A percentile compares a stretch with the other conserved stretches of the same genome.
These are phyloP conservation scores for Coccyzus lansbergi DNA, from an alignment of 2,797 vertebrate genomes.

Conservation along the genomic window DNA sequence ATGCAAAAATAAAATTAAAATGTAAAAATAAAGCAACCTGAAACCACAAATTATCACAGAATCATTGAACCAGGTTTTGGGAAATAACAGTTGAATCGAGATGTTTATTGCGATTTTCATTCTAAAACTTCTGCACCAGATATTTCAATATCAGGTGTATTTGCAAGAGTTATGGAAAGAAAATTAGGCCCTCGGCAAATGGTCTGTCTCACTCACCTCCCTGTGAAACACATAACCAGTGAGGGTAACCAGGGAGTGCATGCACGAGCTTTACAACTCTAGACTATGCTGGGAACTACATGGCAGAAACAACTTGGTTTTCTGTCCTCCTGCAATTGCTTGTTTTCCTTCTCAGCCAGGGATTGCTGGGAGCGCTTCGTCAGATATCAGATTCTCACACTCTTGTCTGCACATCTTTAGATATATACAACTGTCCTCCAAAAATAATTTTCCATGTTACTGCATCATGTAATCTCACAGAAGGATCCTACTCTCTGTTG, in stretches of 20 bases:
- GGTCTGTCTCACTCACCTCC: not conserved
- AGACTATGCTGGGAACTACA: not conserved
- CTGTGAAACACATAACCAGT: fast-evolving
- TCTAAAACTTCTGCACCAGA: not conserved
- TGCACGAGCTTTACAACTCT: not conserved
- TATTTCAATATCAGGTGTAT: not conserved
- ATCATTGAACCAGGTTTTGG: not conserved
- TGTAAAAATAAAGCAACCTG: fast-evolving
- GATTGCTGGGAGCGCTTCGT: not conserved
- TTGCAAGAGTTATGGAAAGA: not conserved
- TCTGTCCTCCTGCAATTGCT: not conserved
- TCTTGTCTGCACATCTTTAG: not conserved
- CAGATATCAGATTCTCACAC: not conserved
- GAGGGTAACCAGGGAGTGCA: not conserved
- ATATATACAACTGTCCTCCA: not conserved
- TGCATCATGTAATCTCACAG: not conserved
- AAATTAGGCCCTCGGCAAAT: not conserved
- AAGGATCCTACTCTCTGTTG: not conserved
- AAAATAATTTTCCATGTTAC: not conserved
- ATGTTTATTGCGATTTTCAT: not conserved
- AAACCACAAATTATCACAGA: not conserved
- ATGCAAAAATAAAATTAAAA: not conserved
- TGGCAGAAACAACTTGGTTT: fast-evolving
- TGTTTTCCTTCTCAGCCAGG: not conserved
- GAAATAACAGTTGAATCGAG: not conserved